Evolutionary conservation across 2,113 vertebrate species (phyloP).

Genomic region (Notarius quadriscutis): DNA sequence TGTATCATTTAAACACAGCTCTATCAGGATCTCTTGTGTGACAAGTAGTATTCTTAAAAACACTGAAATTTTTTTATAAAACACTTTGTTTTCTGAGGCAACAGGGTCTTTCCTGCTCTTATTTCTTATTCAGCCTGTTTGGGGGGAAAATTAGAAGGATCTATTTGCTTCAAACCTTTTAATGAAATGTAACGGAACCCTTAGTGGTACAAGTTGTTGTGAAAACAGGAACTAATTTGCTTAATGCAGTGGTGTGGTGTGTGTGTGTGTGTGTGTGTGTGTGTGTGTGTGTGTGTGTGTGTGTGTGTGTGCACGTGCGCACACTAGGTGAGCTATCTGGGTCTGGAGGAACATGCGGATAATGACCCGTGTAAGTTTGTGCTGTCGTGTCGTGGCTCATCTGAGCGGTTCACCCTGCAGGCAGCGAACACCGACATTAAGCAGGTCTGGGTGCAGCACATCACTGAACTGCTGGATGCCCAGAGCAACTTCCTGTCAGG

Average conservation of each 20-base stretch:
- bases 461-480: slow-evolving; percentile 88
- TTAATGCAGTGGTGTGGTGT: neutral
- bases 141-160: too few species aligned
- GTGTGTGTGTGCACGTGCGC: neutral
- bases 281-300: neutral
- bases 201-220: neutral
- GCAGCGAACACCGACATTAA: slow-evolving; percentile 93
- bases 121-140: too few species aligned
- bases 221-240: neutral
- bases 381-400: slow-evolving; percentile 83
- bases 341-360: slow-evolving; percentile 87
- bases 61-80: too few species aligned
- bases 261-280: neutral
- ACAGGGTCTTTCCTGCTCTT: neutral
- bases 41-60: neutral
- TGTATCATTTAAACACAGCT: neutral
- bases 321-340: slow-evolving; percentile 85
- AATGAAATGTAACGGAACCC: neutral
- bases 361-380: slow-evolving; percentile 95
- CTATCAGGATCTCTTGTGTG: neutral
- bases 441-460: slow-evolving; percentile 91
- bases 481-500: slow-evolving; percentile 94
- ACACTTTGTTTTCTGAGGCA: too few species aligned
- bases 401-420: slow-evolving; percentile 89
- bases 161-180: neutral